Evolutionary conservation across 2,888 invertebrate genomes (phyloP).

Genomic region (Macropis europaea): DNA sequence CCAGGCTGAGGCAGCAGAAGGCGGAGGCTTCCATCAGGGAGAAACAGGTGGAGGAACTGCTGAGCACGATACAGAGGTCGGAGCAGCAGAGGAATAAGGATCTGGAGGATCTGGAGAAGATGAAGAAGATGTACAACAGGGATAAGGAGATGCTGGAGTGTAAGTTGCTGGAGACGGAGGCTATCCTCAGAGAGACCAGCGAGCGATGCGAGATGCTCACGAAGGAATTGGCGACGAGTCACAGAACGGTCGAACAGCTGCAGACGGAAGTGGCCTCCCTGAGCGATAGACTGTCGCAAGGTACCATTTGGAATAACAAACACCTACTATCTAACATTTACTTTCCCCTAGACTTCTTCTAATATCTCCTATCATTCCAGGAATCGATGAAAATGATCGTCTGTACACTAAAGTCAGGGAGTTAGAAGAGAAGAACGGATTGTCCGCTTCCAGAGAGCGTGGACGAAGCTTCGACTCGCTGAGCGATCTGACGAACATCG

Average conservation of each 20-base stretch:
- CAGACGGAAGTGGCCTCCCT: conserved; percentile 86
- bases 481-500: conserved; percentile 90
- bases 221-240: conserved; percentile 85
- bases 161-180: conserved; percentile 85
- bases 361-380: conserved; percentile 44
- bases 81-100: conserved; percentile 89
- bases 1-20: conserved; percentile 86
- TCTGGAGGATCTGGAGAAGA: conserved; percentile 84
- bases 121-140: conserved; percentile 83
- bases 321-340: too few relatives aligned
- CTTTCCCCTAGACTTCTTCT: too few relatives aligned
- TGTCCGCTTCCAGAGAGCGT: conserved; percentile 82
- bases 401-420: conserved; percentile 88
- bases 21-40: conserved; percentile 87
- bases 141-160: conserved; percentile 86
- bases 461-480: conserved; percentile 88
- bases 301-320: too few relatives aligned
- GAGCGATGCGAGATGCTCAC: conserved; percentile 85
- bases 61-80: conserved; percentile 87
- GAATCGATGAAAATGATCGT: conserved; percentile 89
- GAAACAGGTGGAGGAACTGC: conserved; percentile 88
- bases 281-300: conserved; percentile 85
- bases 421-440: conserved; percentile 83
- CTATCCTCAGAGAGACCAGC: conserved; percentile 85
- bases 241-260: conserved; percentile 84